These are phyloP conservation scores for Orius laevigatus DNA, from an alignment of 1,140 invertebrate genomes.

Conservation along the genomic window DNA sequence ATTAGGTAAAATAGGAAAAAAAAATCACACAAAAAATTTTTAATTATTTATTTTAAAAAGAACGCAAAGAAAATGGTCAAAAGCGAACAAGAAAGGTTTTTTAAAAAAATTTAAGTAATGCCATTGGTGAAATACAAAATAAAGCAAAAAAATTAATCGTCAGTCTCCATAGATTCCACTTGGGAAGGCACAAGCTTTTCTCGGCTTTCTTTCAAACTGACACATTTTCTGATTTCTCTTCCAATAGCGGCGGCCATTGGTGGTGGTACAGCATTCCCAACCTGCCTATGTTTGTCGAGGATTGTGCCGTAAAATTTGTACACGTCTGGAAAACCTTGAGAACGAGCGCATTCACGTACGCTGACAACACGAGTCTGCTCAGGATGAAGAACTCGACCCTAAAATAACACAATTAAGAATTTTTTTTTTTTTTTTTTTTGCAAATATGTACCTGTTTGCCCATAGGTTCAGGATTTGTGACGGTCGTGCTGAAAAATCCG, in stretches of 20 bases:
- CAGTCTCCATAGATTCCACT: too few relatives aligned
- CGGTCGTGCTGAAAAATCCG: slow-evolving; percentile 70
- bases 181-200: too few relatives aligned
- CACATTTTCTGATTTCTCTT: slow-evolving; percentile 44
- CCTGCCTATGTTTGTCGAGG: slow-evolving; percentile 65
- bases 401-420: slow-evolving; percentile 18
- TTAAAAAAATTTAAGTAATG: too few relatives aligned
- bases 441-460: slow-evolving; percentile 54
- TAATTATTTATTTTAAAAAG: too few relatives aligned
- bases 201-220: not conserved
- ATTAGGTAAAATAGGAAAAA: too few relatives aligned
- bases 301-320: slow-evolving; percentile 62
- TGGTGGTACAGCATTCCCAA: slow-evolving; percentile 78
- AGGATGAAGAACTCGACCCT: slow-evolving; percentile 64
- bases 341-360: slow-evolving; percentile 70
- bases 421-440: too few relatives aligned
- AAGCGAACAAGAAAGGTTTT: too few relatives aligned
- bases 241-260: slow-evolving; percentile 61
- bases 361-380: slow-evolving; percentile 65
- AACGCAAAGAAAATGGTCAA: too few relatives aligned
- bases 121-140: too few relatives aligned
- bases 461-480: slow-evolving; percentile 84
- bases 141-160: too few relatives aligned
- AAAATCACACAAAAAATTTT: too few relatives aligned
- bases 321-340: slow-evolving; percentile 69